Evolutionary conservation across 2,888 invertebrate species (phyloP), one percentile per base, ranked within the genome.

Genomic region (Mythimna loreyi): DNA sequence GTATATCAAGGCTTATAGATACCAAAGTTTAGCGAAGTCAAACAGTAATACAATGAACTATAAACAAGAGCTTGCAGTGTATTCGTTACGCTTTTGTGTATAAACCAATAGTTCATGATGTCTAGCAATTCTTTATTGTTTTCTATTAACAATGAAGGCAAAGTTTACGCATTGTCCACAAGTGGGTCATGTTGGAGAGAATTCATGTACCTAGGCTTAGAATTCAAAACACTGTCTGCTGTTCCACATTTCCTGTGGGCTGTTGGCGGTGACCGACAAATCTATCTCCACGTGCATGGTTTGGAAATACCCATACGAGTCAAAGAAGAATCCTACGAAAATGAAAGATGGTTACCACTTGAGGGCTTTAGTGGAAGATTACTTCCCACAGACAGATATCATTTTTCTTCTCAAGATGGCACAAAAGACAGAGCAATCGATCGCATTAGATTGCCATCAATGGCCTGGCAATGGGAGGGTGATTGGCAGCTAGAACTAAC

Each of bases 381-480:
- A 50, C 93, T 99, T 47, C 99, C 98, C 16, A 99, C 99, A 23
- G 99, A 99, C 91, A 97, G 99, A 76, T 98, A 97, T 87, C 97
- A 97, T 85, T 99, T 98, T 96, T 99, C 99, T 19, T 98, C 97
- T 83, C 97, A 97, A 85, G 98, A 98, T 96, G 99, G 99, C 8
- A 97, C 97, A 11, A 96, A 97, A 45, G 98, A 98, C 85, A 96
- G 98, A 70, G 97, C 97, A 43, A 97, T 98, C 80, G 97, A 98
- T 85, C 97, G 97, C 90, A 98, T 99, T 72, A 96, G 98, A 75
- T 93, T 99, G 57, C 99, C 99, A 8, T 99, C 99, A 0, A 98
- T 98, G 97, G 98, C 98, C 21, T 99, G 99, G 99, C 98, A 98
- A 87, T 99, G 99, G 99, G 99, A 99, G 94, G 98, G 98, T 4